Conservation (phyloP, 2,888 invertebrate genomes). For the Escarpia spicata region DNA sequence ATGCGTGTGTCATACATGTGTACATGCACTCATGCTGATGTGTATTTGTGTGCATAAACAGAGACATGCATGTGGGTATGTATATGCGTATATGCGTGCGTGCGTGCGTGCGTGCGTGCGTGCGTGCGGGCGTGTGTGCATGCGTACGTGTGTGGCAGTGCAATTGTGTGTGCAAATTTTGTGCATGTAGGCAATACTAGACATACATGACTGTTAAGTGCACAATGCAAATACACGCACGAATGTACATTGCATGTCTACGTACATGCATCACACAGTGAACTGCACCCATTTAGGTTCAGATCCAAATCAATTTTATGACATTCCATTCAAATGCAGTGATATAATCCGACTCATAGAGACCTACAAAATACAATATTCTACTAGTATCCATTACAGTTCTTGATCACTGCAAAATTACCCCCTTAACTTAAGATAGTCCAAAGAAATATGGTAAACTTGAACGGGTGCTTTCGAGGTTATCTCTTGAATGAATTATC, state of each 20-base stretch:
- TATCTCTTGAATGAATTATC: not conserved
- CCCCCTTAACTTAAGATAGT: no score
- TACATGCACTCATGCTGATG: not conserved
- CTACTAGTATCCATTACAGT: no score
- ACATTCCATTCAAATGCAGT: not conserved
- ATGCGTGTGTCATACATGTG: not conserved
- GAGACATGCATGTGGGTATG: not conserved
- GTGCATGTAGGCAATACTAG: no score
- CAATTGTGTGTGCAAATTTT: not conserved
- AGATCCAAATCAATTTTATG: not conserved
- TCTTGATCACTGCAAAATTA: no score
- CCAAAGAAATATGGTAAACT: no score
- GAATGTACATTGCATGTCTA: not conserved
- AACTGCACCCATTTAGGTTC: not conserved
- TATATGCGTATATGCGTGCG: not conserved
- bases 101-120: not conserved
- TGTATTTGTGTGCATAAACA: not conserved
- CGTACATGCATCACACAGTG: not conserved
- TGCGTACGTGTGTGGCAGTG: not conserved
- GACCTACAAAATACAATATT: not conserved
- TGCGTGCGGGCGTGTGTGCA: not conserved
- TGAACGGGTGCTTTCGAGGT: not conserved
- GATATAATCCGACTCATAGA: not conserved
- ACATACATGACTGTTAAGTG: no score
- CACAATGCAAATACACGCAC: not conserved